These are phyloP conservation scores for Apamea monoglypha DNA, from an alignment of 2,888 invertebrate genomes.

Conservation along the genomic window DNA sequence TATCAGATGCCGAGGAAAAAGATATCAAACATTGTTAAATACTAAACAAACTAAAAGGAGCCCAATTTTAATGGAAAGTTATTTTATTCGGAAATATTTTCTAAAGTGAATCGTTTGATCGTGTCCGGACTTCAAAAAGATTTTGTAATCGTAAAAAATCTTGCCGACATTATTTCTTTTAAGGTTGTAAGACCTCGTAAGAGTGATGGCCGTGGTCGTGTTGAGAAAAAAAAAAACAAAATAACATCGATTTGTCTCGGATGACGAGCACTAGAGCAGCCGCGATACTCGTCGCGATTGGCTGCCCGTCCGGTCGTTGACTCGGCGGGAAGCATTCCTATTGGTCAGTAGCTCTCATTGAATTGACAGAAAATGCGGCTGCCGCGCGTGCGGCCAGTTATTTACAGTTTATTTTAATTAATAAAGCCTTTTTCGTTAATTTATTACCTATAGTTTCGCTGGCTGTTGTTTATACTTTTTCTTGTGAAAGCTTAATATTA, in stretches of 20 bases:
- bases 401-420: conserved; percentile 58
- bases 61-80: conserved; percentile 30
- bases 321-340: conserved; percentile 72
- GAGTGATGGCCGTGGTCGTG: conserved; percentile 76
- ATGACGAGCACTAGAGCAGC: conserved; percentile 79
- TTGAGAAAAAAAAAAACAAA: conserved; percentile 75
- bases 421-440: conserved; percentile 35
- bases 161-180: conserved; percentile 36
- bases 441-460: conserved; percentile 6
- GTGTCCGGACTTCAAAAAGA: conserved; percentile 7
- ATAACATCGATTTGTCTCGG: conserved; percentile 84
- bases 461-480: background rate
- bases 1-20: conserved; percentile 43
- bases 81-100: conserved; percentile 35
- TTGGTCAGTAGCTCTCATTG: conserved; percentile 60
- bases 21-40: conserved; percentile 41
- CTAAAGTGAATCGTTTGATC: conserved; percentile 23
- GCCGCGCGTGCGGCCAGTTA: conserved; percentile 37
- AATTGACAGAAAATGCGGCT: conserved; percentile 55
- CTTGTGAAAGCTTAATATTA: background rate
- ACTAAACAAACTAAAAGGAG: conserved; percentile 45
- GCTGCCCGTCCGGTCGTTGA: conserved; percentile 82
- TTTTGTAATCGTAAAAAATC: conserved; percentile 40
- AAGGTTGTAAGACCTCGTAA: conserved; percentile 57
- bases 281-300: conserved; percentile 78